phyloP scores from a whole-genome alignment of 2,888 invertebrate genomes.

The Allygus modestus region DNA sequence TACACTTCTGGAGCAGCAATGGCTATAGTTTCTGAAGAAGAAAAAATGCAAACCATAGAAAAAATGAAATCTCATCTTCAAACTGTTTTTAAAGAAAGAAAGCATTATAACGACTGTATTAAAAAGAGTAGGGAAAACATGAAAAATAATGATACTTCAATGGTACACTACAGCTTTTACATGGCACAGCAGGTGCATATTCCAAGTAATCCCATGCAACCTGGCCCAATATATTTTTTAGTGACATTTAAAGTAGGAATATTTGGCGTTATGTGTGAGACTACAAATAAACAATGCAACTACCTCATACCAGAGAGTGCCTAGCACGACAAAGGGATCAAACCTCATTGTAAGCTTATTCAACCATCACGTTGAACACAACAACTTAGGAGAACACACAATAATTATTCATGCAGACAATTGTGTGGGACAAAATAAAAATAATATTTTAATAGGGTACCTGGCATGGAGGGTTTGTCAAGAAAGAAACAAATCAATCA shows the following conservation, averaged over 20 bases:
- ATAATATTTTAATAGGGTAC: conserved; percentile 45
- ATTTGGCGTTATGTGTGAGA: conserved; percentile 65
- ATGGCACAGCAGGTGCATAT: conserved; percentile 66
- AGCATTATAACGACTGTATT: conserved; percentile 43
- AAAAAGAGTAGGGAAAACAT: conserved; percentile 18
- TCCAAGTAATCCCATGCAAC: conserved; percentile 64
- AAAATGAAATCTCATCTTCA: conserved; percentile 46
- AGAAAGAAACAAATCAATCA: conserved; percentile 17
- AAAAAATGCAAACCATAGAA: conserved; percentile 41
- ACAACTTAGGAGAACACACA: conserved; percentile 48
- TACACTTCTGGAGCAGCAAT: conserved; percentile 55
- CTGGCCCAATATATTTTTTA: conserved; percentile 65
- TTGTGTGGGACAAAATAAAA: conserved; percentile 66
- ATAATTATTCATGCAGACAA: conserved; percentile 64
- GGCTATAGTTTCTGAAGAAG: conserved; percentile 51
- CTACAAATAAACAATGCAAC: conserved; percentile 58
- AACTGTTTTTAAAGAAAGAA: conserved; percentile 30
- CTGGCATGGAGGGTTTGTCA: not conserved
- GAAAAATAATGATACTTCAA: not conserved
- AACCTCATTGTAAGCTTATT: conserved; percentile 62
- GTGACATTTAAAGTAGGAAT: conserved; percentile 62
- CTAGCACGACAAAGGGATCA: conserved; percentile 57
- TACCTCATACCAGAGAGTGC: conserved; percentile 63
- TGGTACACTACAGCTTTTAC: conserved; percentile 64
- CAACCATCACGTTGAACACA: conserved; percentile 44